Base-by-base conservation (phyloP, 2,797 vertebrate genomes). In the Apogon talboti region DNA sequence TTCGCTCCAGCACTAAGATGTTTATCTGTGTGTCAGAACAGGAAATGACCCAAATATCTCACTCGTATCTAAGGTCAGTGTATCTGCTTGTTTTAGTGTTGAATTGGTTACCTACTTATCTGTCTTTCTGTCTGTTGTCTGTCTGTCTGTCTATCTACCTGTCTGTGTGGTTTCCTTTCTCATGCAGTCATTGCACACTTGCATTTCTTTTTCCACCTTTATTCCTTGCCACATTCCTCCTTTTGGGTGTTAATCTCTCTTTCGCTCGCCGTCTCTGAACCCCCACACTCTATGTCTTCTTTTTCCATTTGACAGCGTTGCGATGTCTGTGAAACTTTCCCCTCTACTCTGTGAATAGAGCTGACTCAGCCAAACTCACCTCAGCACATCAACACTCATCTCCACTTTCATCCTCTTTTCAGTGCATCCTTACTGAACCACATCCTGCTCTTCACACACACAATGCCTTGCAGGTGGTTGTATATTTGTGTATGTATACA, bases 41-140 rank as follows among this genome's bases (percentile, higher is more conserved):
- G 89, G 85, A 91, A 86, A 60, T 82, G 71, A 84, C 85, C 83
- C 56, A 82, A 43, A 85, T 84, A 19, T 54, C 0, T 72, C 6
- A 13, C 43, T 3, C 11, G 46, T 55, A 11, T 66, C 41, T 73
- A 60, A 74, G 68, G 74, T 66, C 66, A 79, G 7, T 56, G 11
- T 41, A 1, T 55, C 6, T 7, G 3, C 59, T 16, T 58, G 3
- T 62, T 16, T 58, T 1, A 40, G 24, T 10, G 33, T 47, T 45
- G 15, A 60, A 24, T 28, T 51, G 16, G 16, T 43, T 41, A 49
- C 53, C 65, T 71, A 28, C 24, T 11, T 21, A 18, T 24, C 16
- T 3, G 52, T 11, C 42, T 30, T 2, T 30, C 28, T 30, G 11
- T 55, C 19, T 51, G n/a, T 11, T 21, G 12, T 24, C 16, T 3